A percentile compares a stretch with the other conserved stretches of the same genome.
Conservation (phyloP, 2,797 vertebrate genomes). For the Kryptopterus vitreolus region DNA sequence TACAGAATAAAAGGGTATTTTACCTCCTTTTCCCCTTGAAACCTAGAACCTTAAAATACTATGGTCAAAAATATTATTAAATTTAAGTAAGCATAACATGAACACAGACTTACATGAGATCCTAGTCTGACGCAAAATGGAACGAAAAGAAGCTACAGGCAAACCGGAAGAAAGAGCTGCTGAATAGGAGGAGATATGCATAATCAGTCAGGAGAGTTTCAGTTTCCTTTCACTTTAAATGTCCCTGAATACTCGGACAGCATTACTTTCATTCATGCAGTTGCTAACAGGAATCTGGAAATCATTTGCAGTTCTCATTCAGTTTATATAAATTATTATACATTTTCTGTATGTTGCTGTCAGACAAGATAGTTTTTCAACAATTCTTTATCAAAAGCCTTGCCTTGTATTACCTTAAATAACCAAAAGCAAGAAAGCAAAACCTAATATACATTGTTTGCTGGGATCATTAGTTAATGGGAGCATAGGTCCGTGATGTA, state of each 20-base stretch:
- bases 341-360: not conserved
- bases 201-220: not conserved
- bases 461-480: not conserved
- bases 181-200: not conserved
- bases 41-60: not conserved
- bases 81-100: not conserved
- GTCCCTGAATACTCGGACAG: not conserved
- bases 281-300: not conserved
- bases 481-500: not conserved
- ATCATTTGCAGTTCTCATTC: not conserved
- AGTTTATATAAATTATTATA: not conserved
- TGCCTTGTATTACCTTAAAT: not conserved
- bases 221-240: constrained; percentile 19
- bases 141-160: not conserved
- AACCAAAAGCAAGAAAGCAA: not conserved
- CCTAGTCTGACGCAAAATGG: not conserved
- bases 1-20: not conserved
- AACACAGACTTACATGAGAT: constrained; percentile 11
- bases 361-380: not conserved
- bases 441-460: not conserved
- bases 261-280: not conserved
- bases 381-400: not conserved
- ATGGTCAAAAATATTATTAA: too few relatives aligned
- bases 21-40: not conserved
- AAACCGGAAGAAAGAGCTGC: not conserved